These are phyloP conservation scores for Electrophaes corylata DNA, from an alignment of 2,888 invertebrate genomes.

Conservation along the genomic window DNA sequence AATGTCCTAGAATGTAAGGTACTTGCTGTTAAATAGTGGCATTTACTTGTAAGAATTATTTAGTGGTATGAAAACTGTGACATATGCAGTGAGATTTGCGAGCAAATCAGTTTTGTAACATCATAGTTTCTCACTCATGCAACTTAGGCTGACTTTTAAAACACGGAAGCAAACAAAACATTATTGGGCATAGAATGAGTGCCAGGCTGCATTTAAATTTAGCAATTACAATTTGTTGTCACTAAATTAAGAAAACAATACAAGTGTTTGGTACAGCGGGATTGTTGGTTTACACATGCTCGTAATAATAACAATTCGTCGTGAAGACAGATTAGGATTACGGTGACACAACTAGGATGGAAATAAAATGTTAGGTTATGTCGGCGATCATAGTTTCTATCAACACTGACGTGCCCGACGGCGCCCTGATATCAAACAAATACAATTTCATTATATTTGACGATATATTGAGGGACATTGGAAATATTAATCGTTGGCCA, in stretches of 20 bases:
- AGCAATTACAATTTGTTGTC: not conserved
- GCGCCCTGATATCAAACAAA: not conserved
- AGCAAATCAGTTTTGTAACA: too few species aligned
- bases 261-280: not conserved
- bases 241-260: not conserved
- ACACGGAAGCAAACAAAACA: too few species aligned
- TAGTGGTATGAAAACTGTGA: too few species aligned
- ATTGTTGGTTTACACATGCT: not conserved
- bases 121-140: too few species aligned
- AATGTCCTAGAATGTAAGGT: too few species aligned
- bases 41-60: too few species aligned
- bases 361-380: not conserved
- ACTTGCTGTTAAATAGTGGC: too few species aligned
- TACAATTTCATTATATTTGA: not conserved
- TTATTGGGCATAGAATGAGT: too few species aligned
- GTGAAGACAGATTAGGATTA: not conserved
- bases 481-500: not conserved
- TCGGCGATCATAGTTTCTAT: not conserved
- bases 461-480: not conserved
- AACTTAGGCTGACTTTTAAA: too few species aligned
- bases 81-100: too few species aligned
- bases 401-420: not conserved
- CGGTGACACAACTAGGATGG: not conserved
- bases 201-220: too few species aligned
- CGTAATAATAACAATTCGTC: not conserved